Conservation (phyloP, 92 coral and sea anemone species). For the Galaxea fascicularis region DNA sequence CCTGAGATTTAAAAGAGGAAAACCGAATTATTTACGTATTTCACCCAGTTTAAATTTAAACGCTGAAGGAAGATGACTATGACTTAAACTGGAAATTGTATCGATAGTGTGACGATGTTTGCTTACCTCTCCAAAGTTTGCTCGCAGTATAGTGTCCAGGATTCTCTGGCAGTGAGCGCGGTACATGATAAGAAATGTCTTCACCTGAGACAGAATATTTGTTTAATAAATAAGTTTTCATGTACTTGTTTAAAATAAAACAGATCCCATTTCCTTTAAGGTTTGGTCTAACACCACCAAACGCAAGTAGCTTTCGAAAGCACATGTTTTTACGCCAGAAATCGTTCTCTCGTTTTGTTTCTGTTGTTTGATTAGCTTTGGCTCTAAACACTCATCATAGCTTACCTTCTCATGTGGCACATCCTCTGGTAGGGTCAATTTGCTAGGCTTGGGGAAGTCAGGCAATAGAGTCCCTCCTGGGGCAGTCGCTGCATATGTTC, state of each 20-base stretch:
- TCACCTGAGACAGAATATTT: constrained; percentile 69
- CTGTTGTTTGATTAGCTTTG: neutral
- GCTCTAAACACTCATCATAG: neutral
- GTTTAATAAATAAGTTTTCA: neutral
- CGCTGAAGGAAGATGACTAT: too few species aligned
- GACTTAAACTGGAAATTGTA: too few species aligned
- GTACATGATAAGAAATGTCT: constrained; percentile 98
- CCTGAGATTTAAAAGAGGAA: constrained; percentile 45
- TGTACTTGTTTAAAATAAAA: neutral
- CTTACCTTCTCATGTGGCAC: constrained; percentile 93
- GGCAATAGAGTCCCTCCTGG: constrained; percentile 97
- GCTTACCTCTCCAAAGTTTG: constrained; percentile 98
- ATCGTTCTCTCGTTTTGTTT: neutral
- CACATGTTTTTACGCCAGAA: too few species aligned
- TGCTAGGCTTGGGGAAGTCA: constrained; percentile 87
- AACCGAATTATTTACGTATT: neutral
- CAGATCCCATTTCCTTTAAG: neutral
- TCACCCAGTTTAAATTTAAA: too few species aligned
- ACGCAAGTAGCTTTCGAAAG: neutral
- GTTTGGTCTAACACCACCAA: neutral
- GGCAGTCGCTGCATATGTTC: constrained; percentile 76
- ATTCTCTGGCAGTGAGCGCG: constrained; percentile 98
- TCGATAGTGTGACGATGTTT: neutral
- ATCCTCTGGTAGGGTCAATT: constrained; percentile 79
- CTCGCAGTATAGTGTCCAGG: constrained; percentile 93